Conservation (phyloP, 2,888 invertebrate species). For the Malthinus flaveolus region DNA sequence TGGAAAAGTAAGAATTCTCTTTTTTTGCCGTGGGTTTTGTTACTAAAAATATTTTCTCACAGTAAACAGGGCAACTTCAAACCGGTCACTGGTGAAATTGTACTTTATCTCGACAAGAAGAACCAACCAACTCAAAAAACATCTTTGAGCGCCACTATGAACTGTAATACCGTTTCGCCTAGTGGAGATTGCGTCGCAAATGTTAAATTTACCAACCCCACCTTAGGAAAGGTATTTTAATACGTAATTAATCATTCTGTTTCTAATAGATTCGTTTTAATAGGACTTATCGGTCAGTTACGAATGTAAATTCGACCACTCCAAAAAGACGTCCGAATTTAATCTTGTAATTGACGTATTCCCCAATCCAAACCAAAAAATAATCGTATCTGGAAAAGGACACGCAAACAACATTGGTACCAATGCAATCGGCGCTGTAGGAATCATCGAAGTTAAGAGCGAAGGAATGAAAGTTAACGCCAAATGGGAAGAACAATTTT, state of each 20-base stretch:
- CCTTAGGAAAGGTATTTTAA: slow-evolving; percentile 60
- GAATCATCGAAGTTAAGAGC: slow-evolving; percentile 54
- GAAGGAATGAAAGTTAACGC: slow-evolving; percentile 47
- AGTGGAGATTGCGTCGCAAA: slow-evolving; percentile 59
- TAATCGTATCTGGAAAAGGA: slow-evolving; percentile 51
- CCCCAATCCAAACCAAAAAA: slow-evolving; percentile 61
- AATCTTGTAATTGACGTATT: slow-evolving; percentile 63
- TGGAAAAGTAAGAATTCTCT: slow-evolving; percentile 26
- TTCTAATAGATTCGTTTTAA: no score
- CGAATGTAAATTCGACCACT: slow-evolving; percentile 54
- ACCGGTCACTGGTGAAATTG: slow-evolving; percentile 57
- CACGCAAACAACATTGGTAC: slow-evolving; percentile 30
- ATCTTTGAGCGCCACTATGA: slow-evolving; percentile 59
- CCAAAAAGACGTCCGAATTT: slow-evolving; percentile 48
- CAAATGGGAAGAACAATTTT: slow-evolving; percentile 30
- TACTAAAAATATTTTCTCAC: not conserved
- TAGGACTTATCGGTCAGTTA: slow-evolving; percentile 39
- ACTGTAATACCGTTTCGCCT: slow-evolving; percentile 58
- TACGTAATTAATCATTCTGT: not conserved
- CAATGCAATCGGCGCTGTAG: slow-evolving; percentile 54
- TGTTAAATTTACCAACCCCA: slow-evolving; percentile 69
- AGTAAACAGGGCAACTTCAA: not conserved
- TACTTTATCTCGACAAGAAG: slow-evolving; percentile 72
- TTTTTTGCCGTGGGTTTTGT: not conserved
- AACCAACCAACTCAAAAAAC: slow-evolving; percentile 71